These are phyloP conservation scores for Corythornis madagascariensis DNA, from an alignment of 2,113 vertebrate genomes.

Conservation along the genomic window DNA sequence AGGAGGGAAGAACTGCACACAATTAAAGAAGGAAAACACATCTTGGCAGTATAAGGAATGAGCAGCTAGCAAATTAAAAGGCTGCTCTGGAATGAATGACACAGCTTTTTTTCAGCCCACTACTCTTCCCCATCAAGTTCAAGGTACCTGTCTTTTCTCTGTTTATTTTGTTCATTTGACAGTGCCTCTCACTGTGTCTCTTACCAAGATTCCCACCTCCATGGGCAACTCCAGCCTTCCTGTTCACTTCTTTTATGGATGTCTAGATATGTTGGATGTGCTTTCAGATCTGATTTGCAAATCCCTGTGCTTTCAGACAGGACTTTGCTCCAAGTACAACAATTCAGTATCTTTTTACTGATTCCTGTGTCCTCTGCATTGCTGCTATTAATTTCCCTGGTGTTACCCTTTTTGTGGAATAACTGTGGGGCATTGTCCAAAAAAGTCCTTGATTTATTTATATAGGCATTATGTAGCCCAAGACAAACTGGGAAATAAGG, in stretches of 20 bases:
- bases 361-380: neutral
- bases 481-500: neutral
- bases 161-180: neutral
- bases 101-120: neutral
- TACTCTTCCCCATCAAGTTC: neutral
- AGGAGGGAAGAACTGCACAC: neutral
- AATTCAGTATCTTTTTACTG: neutral
- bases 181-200: neutral
- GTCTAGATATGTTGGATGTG: neutral
- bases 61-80: neutral
- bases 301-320: neutral
- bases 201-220: neutral
- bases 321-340: neutral
- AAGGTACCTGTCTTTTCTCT: neutral
- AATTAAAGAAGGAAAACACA: neutral
- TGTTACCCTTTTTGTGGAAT: neutral
- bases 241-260: too few species aligned
- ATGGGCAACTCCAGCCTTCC: neutral
- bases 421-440: neutral
- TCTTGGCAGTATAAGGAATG: rapidly evolving
- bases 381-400: neutral
- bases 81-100: neutral
- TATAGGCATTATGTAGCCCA: neutral
- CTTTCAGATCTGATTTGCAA: neutral
- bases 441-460: neutral